Conservation (phyloP, 2,888 invertebrate genomes). For the Parasteatoda lunata region DNA sequence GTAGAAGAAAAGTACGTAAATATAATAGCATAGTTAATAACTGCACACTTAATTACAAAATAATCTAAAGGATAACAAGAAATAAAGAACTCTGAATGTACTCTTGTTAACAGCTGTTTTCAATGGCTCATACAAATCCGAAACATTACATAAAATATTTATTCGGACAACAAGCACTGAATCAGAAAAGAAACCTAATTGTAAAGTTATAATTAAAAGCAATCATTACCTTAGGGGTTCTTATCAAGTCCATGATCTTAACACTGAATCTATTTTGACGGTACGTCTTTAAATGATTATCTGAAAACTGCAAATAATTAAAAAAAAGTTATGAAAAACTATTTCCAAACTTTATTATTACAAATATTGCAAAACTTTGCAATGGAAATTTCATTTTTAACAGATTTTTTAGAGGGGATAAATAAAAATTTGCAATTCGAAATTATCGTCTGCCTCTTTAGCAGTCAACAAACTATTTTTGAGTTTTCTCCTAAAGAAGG, state of each 20-base stretch:
- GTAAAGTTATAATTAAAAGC: not conserved
- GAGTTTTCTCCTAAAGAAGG: too few relatives aligned
- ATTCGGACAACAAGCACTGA: too few relatives aligned
- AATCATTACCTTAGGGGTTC: constrained; percentile 60
- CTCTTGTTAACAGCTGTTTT: not conserved
- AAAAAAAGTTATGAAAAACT: not conserved
- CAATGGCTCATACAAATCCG: not conserved
- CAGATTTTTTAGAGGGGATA: too few relatives aligned
- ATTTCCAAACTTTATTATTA: too few relatives aligned
- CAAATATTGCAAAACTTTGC: too few relatives aligned
- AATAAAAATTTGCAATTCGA: not conserved
- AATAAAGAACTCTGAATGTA: not conserved
- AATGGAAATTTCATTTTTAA: too few relatives aligned
- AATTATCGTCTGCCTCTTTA: constrained; percentile 3
- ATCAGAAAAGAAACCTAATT: not conserved
- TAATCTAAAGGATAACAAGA: not conserved
- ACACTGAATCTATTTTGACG: not conserved
- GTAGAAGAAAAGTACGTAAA: too few relatives aligned
- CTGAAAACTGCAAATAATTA: not conserved
- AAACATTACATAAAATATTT: not conserved
- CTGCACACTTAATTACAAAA: not conserved
- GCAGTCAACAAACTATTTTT: not conserved
- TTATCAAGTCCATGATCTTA: constrained; percentile 64
- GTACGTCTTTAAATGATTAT: not conserved
- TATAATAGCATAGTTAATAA: too few relatives aligned